Evolutionary conservation across 37 sponge, comb jelly and placozoan genomes (phyloP).

Genomic region (Beroe ovata): DNA sequence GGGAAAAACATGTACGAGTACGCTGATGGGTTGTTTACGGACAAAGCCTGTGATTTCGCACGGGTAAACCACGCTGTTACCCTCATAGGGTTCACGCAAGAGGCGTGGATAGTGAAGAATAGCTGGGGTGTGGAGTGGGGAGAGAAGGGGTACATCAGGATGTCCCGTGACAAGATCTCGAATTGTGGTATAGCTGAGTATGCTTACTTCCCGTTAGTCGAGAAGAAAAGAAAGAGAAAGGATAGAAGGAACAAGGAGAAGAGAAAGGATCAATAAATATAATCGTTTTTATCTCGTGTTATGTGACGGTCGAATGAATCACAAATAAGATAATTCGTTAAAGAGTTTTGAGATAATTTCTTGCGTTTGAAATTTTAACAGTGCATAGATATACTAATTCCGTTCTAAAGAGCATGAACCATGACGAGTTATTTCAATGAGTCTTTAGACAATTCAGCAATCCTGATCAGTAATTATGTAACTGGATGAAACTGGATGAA

Average conservation of each 20-base stretch:
- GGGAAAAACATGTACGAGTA: not conserved
- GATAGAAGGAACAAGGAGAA: not conserved
- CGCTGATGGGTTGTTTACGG: not conserved
- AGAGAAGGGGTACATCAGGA: not conserved
- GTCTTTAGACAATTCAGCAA: too few species aligned
- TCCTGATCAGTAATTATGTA: too few species aligned
- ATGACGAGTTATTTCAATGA: too few species aligned
- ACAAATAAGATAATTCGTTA: too few species aligned
- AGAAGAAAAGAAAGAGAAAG: not conserved
- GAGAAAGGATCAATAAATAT: too few species aligned
- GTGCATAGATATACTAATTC: too few species aligned
- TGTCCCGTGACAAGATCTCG: not conserved
- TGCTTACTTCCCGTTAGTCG: not conserved
- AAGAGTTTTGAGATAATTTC: too few species aligned
- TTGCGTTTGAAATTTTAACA: too few species aligned
- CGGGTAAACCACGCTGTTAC: constrained; percentile 36
- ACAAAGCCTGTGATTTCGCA: constrained; percentile 12
- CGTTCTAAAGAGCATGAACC: too few species aligned
- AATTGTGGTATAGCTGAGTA: not conserved
- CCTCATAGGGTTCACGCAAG: constrained; percentile 29
- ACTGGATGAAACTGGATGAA: too few species aligned
- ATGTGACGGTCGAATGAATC: too few species aligned
- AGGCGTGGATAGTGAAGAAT: constrained; percentile 61
- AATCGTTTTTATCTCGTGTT: too few species aligned
- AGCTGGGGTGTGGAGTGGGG: not conserved